Percentiles rank a stretch among this genome's conserved stretches.
Conservation (phyloP, 2,888 invertebrate genomes). For the Nebria brevicollis region DNA sequence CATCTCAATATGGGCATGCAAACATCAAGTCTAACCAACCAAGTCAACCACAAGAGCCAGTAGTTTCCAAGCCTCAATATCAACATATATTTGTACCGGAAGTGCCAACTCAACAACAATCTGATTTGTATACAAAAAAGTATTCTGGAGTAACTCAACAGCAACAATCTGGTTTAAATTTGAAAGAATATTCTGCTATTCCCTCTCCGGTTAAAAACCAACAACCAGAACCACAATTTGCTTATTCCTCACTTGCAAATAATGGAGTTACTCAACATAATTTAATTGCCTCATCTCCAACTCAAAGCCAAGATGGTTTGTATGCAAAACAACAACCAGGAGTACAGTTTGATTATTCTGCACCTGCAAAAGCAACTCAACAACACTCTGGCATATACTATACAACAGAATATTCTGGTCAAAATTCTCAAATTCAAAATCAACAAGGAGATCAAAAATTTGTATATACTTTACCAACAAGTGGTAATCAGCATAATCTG, state of each 20-base stretch:
- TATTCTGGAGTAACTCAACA: background rate
- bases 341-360: background rate
- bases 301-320: background rate
- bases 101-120: constrained; percentile 18
- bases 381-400: background rate
- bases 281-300: background rate
- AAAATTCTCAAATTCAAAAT: background rate
- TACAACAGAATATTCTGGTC: background rate
- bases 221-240: background rate
- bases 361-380: background rate
- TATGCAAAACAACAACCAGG: background rate
- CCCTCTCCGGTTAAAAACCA: background rate
- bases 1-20: background rate
- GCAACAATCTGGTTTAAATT: background rate
- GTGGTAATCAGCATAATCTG: background rate
- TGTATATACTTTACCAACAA: background rate
- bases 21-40: background rate
- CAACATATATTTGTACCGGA: background rate
- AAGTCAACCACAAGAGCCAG: background rate
- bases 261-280: background rate
- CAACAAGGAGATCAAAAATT: background rate
- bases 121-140: constrained; percentile 13
- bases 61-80: background rate
- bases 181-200: background rate
- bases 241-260: background rate